phyloP scores from a whole-genome alignment of 2,797 vertebrate species.

The Enteromius anoplus region DNA sequence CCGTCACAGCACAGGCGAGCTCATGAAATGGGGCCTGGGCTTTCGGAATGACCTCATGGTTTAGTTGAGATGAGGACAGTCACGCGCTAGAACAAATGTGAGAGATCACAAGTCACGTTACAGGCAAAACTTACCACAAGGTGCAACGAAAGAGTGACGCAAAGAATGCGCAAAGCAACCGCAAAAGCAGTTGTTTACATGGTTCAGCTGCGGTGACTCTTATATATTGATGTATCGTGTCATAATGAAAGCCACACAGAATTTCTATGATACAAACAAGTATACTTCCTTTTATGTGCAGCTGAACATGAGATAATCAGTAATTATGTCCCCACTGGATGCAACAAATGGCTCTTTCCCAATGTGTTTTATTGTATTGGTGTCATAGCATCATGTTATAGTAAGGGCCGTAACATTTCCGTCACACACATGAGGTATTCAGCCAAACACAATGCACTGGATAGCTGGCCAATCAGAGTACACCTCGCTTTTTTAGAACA shows the following conservation, averaged over 20 bases:
- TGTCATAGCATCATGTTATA: too few relatives aligned
- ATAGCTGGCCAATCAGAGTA: too few relatives aligned
- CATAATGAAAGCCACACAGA: slow-evolving; percentile 59
- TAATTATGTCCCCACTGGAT: too few relatives aligned
- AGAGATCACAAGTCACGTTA: slow-evolving; percentile 20
- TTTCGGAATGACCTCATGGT: slow-evolving; percentile 91
- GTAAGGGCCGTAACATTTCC: too few relatives aligned
- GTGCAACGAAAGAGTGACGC: not conserved
- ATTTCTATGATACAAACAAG: slow-evolving; percentile 25
- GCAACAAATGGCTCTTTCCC: too few relatives aligned
- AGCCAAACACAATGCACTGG: too few relatives aligned
- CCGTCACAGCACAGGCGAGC: slow-evolving; percentile 87
- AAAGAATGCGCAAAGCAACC: not conserved
- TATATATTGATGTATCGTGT: slow-evolving; percentile 43
- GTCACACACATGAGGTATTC: too few relatives aligned
- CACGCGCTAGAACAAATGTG: slow-evolving; percentile 24
- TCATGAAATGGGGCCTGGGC: slow-evolving; percentile 93
- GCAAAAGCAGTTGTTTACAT: slow-evolving; percentile 43
- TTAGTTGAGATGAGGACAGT: slow-evolving; percentile 36
- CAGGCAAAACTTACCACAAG: not conserved
- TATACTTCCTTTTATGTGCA: slow-evolving; percentile 54
- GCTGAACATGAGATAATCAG: slow-evolving; percentile 18
- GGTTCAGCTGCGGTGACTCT: slow-evolving; percentile 47
- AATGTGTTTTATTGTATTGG: too few relatives aligned
- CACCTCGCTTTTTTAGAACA: too few relatives aligned